Base-by-base conservation (phyloP, 2,888 invertebrate genomes). In the Girardia tigrina region DNA sequence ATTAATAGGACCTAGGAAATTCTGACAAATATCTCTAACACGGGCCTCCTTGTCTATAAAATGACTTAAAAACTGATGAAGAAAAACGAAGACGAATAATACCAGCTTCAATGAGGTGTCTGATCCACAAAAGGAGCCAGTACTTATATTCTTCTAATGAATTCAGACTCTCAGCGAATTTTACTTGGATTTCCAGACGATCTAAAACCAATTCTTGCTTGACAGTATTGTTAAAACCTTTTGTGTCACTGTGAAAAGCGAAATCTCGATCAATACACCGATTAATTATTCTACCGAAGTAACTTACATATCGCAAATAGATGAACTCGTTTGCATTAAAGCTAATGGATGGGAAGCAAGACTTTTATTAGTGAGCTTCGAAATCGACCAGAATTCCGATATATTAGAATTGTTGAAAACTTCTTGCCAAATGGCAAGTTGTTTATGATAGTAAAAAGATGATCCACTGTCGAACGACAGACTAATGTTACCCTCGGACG, bases 41-140 rank as follows among this genome's bases (percentile, higher is more conserved):
- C 71, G 27, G n/a, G 26, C 14, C 71, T 75, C 75, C 20, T 71
- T 29, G 20, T 70, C 75, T 75, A 26, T n/a, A 71, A 26, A n/a
- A n/a, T n/a, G n/a, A n/a, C n/a, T n/a, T n/a, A n/a, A n/a, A n/a
- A n/a, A n/a, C n/a, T n/a, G n/a, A n/a, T n/a, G n/a, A n/a, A n/a
- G n/a, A n/a, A n/a, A n/a, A n/a, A n/a, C n/a, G n/a, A n/a, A n/a
- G n/a, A 36, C 8, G 8, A 12, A 16, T 36, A 36, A 36, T 56
- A 74, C 74, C 74, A 74, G 42, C 74, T 69, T 74, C 42, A 56
- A 75, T 75, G 16, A 75, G 28, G 16, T 75, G 75, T 26, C 75
- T 70, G 2, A 29, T 26, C n/a, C 71, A 26, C 1, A 70, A 12
- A 4, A 70, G 26, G n/a, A 71, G 28, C 75, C 75, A 75, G 26